Evolutionary conservation across 1,140 invertebrate species (phyloP).

Genomic region (Brachionus plicatilis): DNA sequence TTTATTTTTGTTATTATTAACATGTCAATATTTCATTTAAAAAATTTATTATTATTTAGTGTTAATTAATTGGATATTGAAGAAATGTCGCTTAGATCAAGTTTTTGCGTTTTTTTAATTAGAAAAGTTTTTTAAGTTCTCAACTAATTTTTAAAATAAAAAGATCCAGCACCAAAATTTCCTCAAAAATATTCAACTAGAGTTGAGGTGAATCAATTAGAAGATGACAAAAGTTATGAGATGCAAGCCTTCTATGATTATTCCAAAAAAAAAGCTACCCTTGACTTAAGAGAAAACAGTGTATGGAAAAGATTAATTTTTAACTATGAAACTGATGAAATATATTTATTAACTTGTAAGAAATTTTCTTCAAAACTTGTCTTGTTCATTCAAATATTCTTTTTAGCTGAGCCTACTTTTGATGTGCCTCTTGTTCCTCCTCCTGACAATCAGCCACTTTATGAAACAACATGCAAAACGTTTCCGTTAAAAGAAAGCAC

Average conservation of each 20-base stretch:
- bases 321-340: constrained; percentile 28
- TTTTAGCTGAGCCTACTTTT: background rate
- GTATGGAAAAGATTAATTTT: background rate
- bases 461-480: constrained; percentile 1
- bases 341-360: background rate
- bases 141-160: background rate
- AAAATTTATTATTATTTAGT: too few species aligned
- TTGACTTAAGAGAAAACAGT: background rate
- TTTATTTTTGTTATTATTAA: too few species aligned
- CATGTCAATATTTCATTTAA: too few species aligned
- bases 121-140: background rate
- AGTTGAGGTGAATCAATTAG: constrained; percentile 27
- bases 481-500: background rate
- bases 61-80: too few species aligned
- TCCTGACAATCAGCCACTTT: background rate
- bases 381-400: background rate
- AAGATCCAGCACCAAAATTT: background rate
- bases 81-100: too few species aligned
- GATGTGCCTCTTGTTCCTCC: constrained; percentile 17
- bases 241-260: background rate
- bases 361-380: background rate
- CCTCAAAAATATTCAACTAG: constrained; percentile 10
- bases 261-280: background rate
- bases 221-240: constrained; percentile 24
- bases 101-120: background rate